These are phyloP conservation scores for Silurus lanzhouensis DNA, from an alignment of 2,797 vertebrate species.

Conservation along the genomic window DNA sequence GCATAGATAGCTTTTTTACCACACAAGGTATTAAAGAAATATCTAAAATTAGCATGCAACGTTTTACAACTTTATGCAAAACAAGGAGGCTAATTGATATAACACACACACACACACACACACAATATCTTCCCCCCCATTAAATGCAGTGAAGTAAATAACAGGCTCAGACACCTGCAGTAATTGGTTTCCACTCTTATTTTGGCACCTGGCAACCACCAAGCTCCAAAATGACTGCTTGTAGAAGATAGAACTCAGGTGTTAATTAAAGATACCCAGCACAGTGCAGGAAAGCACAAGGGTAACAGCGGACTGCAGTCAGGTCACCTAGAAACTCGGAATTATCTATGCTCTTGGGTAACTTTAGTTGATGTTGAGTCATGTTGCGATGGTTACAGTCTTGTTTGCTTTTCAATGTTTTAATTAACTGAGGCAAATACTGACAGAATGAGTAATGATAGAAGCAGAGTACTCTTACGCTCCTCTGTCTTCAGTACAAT, in stretches of 20 bases:
- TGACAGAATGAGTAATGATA: constrained; percentile 7
- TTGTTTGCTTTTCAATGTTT: constrained; percentile 16
- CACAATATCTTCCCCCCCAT: constrained; percentile 12
- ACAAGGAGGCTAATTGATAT: neutral
- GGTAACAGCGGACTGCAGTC: constrained; percentile 44
- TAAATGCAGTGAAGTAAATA: constrained; percentile 45
- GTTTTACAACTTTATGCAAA: neutral
- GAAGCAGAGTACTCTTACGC: neutral
- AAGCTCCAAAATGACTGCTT: constrained; percentile 40
- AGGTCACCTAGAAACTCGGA: constrained; percentile 54
- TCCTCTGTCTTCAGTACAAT: constrained; percentile 3
- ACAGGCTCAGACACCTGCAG: constrained; percentile 53
- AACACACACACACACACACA: constrained; percentile 17
- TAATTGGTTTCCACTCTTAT: constrained; percentile 68
- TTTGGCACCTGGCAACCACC: constrained; percentile 71
- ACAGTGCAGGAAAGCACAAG: constrained; percentile 42
- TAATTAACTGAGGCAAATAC: constrained; percentile 10
- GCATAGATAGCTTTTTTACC: neutral
- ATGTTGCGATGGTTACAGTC: constrained; percentile 29
- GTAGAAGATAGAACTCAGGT: constrained; percentile 64
- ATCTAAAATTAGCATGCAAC: neutral
- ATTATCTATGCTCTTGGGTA: constrained; percentile 22
- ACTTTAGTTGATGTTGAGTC: neutral
- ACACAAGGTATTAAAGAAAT: neutral
- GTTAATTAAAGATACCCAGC: constrained; percentile 64